A percentile compares a stretch with the other conserved stretches of the same genome.
These are phyloP conservation scores for Zoanthus gigantus DNA, from an alignment of 92 coral and sea anemone species.

Conservation along the genomic window DNA sequence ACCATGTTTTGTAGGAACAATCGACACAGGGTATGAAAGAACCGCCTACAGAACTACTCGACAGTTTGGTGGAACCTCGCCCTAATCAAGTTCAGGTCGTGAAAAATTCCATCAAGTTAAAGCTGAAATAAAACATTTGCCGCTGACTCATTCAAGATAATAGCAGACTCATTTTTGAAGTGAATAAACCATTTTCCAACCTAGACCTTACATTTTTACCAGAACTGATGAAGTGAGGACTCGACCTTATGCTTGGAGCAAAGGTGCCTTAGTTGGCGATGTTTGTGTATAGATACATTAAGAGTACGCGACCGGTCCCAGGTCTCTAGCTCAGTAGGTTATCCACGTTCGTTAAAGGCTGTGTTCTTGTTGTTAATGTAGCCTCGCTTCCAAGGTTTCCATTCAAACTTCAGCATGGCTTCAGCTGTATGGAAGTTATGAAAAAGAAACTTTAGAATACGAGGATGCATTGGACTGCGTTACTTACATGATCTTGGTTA, in stretches of 20 bases:
- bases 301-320: neutral
- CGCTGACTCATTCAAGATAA: neutral
- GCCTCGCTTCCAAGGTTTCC: neutral
- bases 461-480: neutral
- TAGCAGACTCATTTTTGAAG: neutral
- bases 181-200: neutral
- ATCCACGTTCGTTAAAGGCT: neutral
- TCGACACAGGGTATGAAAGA: conserved; percentile 42
- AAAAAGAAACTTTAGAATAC: neutral
- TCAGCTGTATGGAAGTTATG: neutral
- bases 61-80: conserved; percentile 63
- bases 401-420: neutral
- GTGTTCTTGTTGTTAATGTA: neutral
- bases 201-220: neutral
- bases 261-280: too few relatives aligned
- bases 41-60: conserved; percentile 68
- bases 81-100: conserved; percentile 75
- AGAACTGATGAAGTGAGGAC: neutral
- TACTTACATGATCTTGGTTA: neutral
- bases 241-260: too few relatives aligned
- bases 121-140: conserved; percentile 73
- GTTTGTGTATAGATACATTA: neutral
- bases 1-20: conserved; percentile 3
- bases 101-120: conserved; percentile 85
- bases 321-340: neutral